phyloP scores from a whole-genome alignment of 2,888 invertebrate genomes.

The Drosophila kokeensis region DNA sequence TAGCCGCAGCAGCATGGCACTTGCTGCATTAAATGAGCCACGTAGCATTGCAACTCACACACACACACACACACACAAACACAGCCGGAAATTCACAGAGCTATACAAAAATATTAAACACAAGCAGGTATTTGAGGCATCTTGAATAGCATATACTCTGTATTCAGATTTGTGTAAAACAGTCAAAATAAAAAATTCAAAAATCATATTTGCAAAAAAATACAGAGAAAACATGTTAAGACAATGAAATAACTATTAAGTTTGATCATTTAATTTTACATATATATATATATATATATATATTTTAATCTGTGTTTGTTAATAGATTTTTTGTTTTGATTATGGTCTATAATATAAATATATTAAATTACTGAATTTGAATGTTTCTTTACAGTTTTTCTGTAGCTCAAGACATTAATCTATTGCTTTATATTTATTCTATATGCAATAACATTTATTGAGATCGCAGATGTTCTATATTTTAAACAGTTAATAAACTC shows the following conservation, averaged over 20 bases:
- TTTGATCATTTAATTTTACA: too few species aligned
- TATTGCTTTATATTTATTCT: background rate
- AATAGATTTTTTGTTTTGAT: background rate
- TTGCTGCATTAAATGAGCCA: constrained; percentile 71
- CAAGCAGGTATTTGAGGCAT: background rate
- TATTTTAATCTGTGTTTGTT: background rate
- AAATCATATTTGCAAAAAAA: background rate
- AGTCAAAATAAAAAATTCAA: background rate
- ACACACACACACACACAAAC: constrained; percentile 14
- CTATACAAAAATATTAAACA: constrained; percentile 2
- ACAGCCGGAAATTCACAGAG: constrained; percentile 52
- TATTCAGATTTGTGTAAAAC: background rate
- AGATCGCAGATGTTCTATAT: background rate
- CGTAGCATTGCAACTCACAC: constrained; percentile 18
- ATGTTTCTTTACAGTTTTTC: background rate
- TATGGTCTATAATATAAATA: background rate
- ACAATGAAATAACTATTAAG: background rate
- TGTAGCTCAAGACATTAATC: background rate
- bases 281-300: too few species aligned
- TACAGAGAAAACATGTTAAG: background rate
- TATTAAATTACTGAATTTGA: background rate
- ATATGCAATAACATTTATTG: background rate
- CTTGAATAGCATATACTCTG: constrained; percentile 5
- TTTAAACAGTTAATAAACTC: background rate
- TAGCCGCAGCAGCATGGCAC: constrained; percentile 57